Base-by-base conservation (phyloP, 2,113 vertebrate genomes). In the Egretta garzetta region DNA sequence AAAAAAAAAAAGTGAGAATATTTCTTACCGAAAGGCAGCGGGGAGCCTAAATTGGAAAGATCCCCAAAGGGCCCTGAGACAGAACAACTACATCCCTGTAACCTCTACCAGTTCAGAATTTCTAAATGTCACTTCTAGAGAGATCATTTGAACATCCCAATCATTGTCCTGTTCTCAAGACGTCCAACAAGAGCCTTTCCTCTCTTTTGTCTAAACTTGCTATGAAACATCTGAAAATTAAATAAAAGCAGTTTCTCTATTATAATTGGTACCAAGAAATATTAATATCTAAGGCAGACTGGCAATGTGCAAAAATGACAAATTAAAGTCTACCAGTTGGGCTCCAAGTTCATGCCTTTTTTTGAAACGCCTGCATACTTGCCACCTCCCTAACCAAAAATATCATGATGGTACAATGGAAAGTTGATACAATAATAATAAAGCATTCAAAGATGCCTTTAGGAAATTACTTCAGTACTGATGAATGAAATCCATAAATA, bases 401-500 rank as follows among this genome's bases (percentile, higher is more conserved):
- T 96, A 93, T 53, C 53, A 50, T 47, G n/a, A 85, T 96, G 94
- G 88, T 91, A 93, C 84, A 93, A 85, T 80, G 89, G 95, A 93
- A 97, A 82, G 35, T 75, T 93, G 91, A 76, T 95, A 87, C 23
- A 96, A 87, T 77, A 92, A 94, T 74, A 97, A 91, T 79, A 93
- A 93, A 90, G 53, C 66, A 94, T 93, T 93, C 62, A 94, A 82
- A 94, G 93, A 82, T 82, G 77, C 93, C 86, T 91, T 81, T 49
- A 82, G 94, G 91, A 96, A 94, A 94, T 96, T 2, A 97, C 93
- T 96, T 97, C 96, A 96, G 77, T 80, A 79, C 73, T 37, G 70
- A 94, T 87, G 88, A 96, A 96, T 84, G 70, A 95, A 87, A 88
- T 94, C n/a, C 84, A 88, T 82, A 96, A 97, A 97, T 89, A 95